These are phyloP conservation scores for Brachypteracias leptosomus DNA, from an alignment of 2,113 vertebrate species.

Conservation along the genomic window DNA sequence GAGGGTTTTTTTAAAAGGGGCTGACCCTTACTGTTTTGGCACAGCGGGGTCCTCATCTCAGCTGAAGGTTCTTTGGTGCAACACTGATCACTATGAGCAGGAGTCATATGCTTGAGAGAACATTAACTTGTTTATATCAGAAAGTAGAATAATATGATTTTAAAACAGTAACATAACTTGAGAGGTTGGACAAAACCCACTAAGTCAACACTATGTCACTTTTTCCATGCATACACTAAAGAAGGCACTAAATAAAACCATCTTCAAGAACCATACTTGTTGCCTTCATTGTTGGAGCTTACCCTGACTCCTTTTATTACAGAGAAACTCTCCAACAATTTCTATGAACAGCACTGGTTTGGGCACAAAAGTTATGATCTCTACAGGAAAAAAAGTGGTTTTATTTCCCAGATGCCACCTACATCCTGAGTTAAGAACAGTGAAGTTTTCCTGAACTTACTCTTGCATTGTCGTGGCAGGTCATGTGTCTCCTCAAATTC, in stretches of 20 bases:
- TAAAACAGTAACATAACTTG: neutral
- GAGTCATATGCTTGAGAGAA: neutral
- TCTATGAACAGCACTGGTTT: neutral
- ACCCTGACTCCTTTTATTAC: neutral
- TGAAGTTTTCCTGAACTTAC: neutral
- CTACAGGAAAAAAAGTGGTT: neutral
- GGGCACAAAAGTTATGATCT: neutral
- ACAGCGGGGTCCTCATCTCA: neutral
- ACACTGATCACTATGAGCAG: neutral
- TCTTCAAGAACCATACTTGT: neutral
- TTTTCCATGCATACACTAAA: neutral
- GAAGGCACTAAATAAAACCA: neutral
- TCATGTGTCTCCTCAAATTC: slow-evolving; percentile 19
- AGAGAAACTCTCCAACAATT: neutral
- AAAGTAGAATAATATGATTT: neutral
- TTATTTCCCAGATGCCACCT: slow-evolving; percentile 14
- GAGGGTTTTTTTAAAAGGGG: neutral
- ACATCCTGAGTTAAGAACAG: neutral
- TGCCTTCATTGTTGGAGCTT: neutral
- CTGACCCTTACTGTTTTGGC: neutral
- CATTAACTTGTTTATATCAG: neutral
- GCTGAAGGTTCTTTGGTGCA: neutral
- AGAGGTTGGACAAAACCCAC: neutral
- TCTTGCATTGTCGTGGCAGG: neutral
- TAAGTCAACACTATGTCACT: neutral